phyloP scores from a whole-genome alignment of 2,113 vertebrate species.

The Psittacula cyanocephala region DNA sequence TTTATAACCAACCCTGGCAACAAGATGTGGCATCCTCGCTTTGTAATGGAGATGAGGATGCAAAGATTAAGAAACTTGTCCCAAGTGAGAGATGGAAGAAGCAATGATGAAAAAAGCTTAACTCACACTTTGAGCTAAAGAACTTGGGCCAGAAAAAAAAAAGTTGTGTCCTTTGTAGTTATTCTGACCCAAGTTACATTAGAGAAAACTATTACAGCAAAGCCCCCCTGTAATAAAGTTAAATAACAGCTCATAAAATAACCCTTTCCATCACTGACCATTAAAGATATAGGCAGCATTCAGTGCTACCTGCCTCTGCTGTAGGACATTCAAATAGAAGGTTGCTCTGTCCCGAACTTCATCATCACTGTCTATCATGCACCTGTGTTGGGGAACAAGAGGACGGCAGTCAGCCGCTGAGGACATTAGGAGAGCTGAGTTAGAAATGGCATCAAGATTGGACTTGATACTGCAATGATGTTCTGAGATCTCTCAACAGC shows the following conservation, averaged over 20 bases:
- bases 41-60: background rate
- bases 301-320: slow-evolving; percentile 92
- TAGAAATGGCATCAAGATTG: background rate
- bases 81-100: background rate
- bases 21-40: fast-evolving
- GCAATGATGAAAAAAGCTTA: background rate
- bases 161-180: background rate
- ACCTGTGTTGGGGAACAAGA: slow-evolving; percentile 74
- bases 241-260: background rate
- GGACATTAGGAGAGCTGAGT: background rate
- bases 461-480: fast-evolving
- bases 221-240: fast-evolving
- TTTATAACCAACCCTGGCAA: background rate
- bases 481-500: fast-evolving
- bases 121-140: too few relatives aligned
- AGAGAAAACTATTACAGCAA: background rate
- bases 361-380: slow-evolving; percentile 98
- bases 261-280: slow-evolving; percentile 70
- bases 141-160: fast-evolving
- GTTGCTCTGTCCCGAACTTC: slow-evolving; percentile 96
- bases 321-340: slow-evolving; percentile 94
- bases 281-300: slow-evolving; percentile 96
- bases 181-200: background rate
- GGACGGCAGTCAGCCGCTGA: background rate
- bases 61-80: background rate